These are phyloP conservation scores for Drosophila guanche DNA, from an alignment of 1,140 invertebrate genomes.

Conservation along the genomic window DNA sequence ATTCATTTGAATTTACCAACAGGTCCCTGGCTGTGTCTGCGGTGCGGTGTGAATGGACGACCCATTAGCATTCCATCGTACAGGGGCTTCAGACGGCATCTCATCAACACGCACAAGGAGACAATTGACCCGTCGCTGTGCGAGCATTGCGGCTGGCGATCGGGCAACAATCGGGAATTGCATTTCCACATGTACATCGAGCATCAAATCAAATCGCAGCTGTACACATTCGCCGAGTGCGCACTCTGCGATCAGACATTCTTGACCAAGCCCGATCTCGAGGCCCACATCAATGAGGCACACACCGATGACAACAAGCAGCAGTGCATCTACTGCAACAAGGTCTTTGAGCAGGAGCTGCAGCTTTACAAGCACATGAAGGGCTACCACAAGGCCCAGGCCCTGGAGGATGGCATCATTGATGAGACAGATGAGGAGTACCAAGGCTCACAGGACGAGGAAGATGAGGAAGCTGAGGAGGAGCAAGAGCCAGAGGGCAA, in stretches of 20 bases:
- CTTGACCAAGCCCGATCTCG: slow-evolving; percentile 85
- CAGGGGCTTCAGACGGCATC: slow-evolving; percentile 90
- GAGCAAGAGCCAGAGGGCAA: slow-evolving; percentile 69
- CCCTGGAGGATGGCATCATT: slow-evolving; percentile 86
- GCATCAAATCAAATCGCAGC: slow-evolving; percentile 89
- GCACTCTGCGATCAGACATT: slow-evolving; percentile 90
- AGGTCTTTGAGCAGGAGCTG: slow-evolving; percentile 86
- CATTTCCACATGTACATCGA: slow-evolving; percentile 92
- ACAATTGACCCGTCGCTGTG: slow-evolving; percentile 91
- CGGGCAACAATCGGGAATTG: slow-evolving; percentile 89
- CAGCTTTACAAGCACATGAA: slow-evolving; percentile 88
- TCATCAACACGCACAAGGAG: slow-evolving; percentile 91
- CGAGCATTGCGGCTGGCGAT: slow-evolving; percentile 92
- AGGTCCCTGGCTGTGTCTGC: slow-evolving; percentile 89
- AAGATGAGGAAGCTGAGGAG: slow-evolving; percentile 62
- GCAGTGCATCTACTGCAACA: slow-evolving; percentile 88
- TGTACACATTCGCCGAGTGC: slow-evolving; percentile 90
- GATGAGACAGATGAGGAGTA: slow-evolving; percentile 86
- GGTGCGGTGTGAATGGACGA: slow-evolving; percentile 87
- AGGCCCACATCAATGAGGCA: slow-evolving; percentile 84
- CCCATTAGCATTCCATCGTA: slow-evolving; percentile 90
- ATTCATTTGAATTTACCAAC: neutral
- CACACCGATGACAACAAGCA: slow-evolving; percentile 84
- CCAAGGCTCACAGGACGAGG: slow-evolving; percentile 78
- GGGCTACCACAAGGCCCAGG: slow-evolving; percentile 86